Evolutionary conservation across 2,113 vertebrate genomes (phyloP), one percentile per base, ranked within the genome.

Genomic region (Puntigrus tetrazona): DNA sequence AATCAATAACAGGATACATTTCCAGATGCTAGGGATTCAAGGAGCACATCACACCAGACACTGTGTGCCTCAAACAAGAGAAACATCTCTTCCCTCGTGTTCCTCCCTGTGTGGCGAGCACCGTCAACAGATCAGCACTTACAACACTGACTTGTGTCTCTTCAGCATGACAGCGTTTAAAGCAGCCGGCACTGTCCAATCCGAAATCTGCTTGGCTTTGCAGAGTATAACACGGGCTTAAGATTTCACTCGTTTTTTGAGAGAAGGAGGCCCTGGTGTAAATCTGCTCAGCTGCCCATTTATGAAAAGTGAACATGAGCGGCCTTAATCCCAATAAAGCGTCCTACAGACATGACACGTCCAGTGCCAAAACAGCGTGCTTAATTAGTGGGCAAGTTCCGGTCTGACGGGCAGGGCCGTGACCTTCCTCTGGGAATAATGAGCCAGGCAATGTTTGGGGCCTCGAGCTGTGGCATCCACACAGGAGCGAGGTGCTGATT

Each of bases 361-460:
- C 90, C 88, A 87, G 93, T 90, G 92, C 91, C 91, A 94, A 95
- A 94, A 78, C 82, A 91, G 91, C 61, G 81, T 59, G 87, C 92
- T 92, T 93, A 94, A 95, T 94, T 94, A 94, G 93, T 57, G 67
- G 90, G 91, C 65, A 88, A 79, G 88, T 93, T 94, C 93, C 75
- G 65, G 91, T 92, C 87, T 89, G 89, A 89, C 87, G 86, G 89
- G 86, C 89, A 92, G 92, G 91, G 91, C 88, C 90, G 87, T 91
- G 91, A 93, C 91, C 93, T 92, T 92, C 87, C 80, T 75, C 74
- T 52, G 80, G 86, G 89, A 93, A 92, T 93, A 94, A 94, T 89
- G 91, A 94, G 88, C 91, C 89, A 92, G 91, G 90, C 92, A 91
- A 93, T 89, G 90, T 92, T 85, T 91, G 91, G 92, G 92, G 88